These are phyloP conservation scores for Campoletis sonorensis DNA, from an alignment of 1,140 invertebrate species.

Conservation along the genomic window DNA sequence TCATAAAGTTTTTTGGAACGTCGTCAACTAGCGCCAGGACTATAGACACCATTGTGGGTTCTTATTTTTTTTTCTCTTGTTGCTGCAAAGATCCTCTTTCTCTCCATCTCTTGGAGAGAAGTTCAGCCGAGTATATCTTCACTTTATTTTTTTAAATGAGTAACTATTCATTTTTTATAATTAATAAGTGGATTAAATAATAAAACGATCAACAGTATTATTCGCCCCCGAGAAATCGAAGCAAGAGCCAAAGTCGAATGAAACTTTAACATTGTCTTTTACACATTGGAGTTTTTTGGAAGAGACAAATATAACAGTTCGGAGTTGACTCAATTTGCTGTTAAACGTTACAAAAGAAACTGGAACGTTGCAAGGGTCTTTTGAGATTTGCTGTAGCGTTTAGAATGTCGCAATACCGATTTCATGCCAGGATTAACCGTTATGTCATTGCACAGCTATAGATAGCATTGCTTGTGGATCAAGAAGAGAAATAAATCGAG, in stretches of 20 bases:
- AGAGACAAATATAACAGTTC: not conserved
- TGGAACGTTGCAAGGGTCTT: not conserved
- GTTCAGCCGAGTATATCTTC: no score
- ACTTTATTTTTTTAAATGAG: no score
- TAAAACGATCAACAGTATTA: no score
- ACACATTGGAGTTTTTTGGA: not conserved
- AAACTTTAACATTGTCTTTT: slow-evolving; percentile 20
- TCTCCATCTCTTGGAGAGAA: not conserved
- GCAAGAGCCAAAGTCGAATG: not conserved
- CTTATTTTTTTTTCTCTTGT: no score
- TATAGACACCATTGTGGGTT: not conserved
- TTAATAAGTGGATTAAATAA: no score
- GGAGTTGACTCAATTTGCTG: not conserved
- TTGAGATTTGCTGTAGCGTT: not conserved
- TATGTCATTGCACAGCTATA: slow-evolving; percentile 50
- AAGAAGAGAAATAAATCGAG: not conserved
- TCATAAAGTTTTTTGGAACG: slow-evolving; percentile 64
- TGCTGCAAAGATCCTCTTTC: not conserved
- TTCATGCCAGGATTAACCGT: slow-evolving; percentile 49
- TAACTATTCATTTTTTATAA: no score
- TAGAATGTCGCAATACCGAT: slow-evolving; percentile 34
- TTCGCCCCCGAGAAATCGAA: no score
- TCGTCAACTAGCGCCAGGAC: slow-evolving; percentile 23
- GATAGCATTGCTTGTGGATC: not conserved
- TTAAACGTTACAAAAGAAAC: not conserved